Evolutionary conservation across 1,140 invertebrate genomes (phyloP), one percentile per base, ranked within the genome.

Genomic region (Pantala flavescens): DNA sequence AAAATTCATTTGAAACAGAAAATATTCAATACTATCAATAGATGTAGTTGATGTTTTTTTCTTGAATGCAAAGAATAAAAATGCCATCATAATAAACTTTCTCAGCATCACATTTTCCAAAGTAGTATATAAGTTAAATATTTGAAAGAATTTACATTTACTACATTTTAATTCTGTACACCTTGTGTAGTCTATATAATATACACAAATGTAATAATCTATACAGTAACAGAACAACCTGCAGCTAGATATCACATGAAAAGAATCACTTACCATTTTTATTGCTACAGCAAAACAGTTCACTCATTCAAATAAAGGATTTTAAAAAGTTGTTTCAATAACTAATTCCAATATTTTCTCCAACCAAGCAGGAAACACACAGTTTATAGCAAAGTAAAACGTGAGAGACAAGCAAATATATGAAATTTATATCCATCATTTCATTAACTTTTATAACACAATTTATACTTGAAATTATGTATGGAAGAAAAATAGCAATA

Each of bases 161-260:
- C 49, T 63, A 63, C 49, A 63, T 16, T 63, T 63, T 63, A 63
- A 63, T 63, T 63, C 49, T 63, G 49, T 63, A 63, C 49, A 63
- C 3, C 49, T 63, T 63, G 14, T 63, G n/a, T 63, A 63, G 5
- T 63, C 49, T 63, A 63, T 63, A 63, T 63, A 12, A 63, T 12
- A 63, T 63, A 63, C 49, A 63, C 49, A 63, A 63, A 63, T 16
- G n/a, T 12, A 63, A 63, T 21, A 63, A 7, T 63, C 49, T 63
- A 63, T 63, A 63, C 49, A 63, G 12, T 63, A 63, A 63, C 49
- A 63, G 12, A 63, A 63, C 49, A 63, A 63, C 49, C 49, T 63
- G 49, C 49, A 63, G n/a, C 49, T 63, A 63, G 49, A 63, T 63
- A 63, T 63, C 49, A 63, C 49, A 63, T 63, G 49, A 63, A 63